Evolutionary conservation across 2,797 vertebrate species (phyloP).

Genomic region (Eremophila alpestris): DNA sequence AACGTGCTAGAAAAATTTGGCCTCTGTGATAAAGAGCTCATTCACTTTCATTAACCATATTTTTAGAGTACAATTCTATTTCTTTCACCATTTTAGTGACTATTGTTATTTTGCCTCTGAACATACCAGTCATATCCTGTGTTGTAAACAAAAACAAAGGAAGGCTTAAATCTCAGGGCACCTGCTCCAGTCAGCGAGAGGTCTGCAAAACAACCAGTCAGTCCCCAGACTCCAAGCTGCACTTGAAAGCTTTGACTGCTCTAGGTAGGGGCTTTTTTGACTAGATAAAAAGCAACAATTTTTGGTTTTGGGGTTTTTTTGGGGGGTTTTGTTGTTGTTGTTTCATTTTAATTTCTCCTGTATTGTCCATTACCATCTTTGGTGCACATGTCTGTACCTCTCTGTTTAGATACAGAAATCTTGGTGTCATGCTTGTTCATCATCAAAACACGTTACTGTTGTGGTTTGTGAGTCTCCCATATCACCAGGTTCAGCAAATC

Average conservation of each 20-base stretch:
- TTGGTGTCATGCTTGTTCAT: neutral
- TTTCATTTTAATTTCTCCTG: neutral
- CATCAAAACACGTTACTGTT: neutral
- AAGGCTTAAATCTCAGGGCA: neutral
- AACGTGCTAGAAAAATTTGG: neutral
- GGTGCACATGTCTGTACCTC: accelerated
- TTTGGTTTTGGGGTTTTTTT: too few relatives aligned
- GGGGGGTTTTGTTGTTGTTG: neutral
- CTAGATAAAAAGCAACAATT: neutral
- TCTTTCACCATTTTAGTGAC: neutral
- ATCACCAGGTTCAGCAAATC: neutral
- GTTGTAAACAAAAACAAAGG: neutral
- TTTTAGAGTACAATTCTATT: neutral
- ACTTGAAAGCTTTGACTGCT: neutral
- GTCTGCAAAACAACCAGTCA: neutral
- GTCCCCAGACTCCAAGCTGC: neutral
- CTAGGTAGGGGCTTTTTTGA: neutral
- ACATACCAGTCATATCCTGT: neutral
- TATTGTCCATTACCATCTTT: neutral
- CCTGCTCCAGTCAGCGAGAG: neutral
- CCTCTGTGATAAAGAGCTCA: neutral
- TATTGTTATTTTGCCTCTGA: neutral
- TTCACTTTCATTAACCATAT: neutral
- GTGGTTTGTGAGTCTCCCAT: neutral
- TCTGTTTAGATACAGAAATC: neutral